A percentile compares a stretch with the other conserved stretches of the same genome.
phyloP scores from a whole-genome alignment of 2,888 invertebrate species.

The Eristalis intricaria region DNA sequence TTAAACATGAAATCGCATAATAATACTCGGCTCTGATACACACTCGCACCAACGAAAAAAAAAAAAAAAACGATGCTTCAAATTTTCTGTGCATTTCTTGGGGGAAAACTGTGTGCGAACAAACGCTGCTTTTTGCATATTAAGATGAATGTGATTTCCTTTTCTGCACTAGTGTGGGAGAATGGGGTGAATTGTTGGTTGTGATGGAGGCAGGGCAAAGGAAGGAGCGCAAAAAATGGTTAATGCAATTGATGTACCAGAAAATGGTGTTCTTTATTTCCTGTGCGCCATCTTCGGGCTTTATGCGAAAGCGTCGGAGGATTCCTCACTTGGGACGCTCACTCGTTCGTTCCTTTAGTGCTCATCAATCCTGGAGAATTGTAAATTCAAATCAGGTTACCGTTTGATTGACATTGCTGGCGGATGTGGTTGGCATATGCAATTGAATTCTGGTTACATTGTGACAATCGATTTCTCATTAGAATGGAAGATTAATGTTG shows the following conservation, averaged over 20 bases:
- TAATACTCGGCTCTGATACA: slow-evolving; percentile 62
- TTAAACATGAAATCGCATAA: slow-evolving; percentile 71
- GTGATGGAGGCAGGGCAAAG: not conserved
- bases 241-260: slow-evolving; percentile 71
- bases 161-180: not conserved
- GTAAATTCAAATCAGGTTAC: slow-evolving; percentile 72
- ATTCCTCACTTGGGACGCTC: not conserved
- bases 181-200: not conserved
- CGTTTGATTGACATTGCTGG: slow-evolving; percentile 70
- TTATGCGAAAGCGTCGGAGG: slow-evolving; percentile 22
- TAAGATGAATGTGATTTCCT: slow-evolving; percentile 68
- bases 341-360: slow-evolving; percentile 41
- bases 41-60: slow-evolving; percentile 16
- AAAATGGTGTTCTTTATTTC: slow-evolving; percentile 69
- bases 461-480: slow-evolving; percentile 72
- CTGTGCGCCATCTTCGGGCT: slow-evolving; percentile 43
- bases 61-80: slow-evolving; percentile 19
- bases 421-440: slow-evolving; percentile 72
- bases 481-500: slow-evolving; percentile 71
- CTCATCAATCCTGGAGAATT: slow-evolving; percentile 71
- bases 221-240: slow-evolving; percentile 36
- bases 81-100: slow-evolving; percentile 48
- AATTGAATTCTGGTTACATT: slow-evolving; percentile 72
- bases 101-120: slow-evolving; percentile 37
- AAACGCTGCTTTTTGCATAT: slow-evolving; percentile 62